These are phyloP conservation scores for Danionella dracula DNA, from an alignment of 2,797 vertebrate species.

Conservation along the genomic window DNA sequence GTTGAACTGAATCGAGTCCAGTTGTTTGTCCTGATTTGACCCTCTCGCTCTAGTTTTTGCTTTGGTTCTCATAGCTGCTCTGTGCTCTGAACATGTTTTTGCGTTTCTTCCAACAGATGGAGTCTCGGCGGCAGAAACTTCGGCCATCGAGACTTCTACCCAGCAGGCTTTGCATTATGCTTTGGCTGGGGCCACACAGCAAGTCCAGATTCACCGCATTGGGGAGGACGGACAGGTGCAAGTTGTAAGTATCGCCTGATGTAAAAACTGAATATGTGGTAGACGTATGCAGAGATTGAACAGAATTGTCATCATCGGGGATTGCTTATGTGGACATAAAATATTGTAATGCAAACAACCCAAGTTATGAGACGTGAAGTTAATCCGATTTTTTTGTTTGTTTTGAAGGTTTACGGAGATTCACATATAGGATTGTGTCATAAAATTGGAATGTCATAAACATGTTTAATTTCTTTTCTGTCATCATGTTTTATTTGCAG, in stretches of 20 bases:
- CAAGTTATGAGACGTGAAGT: too few relatives aligned
- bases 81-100: constrained; percentile 15
- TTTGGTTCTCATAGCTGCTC: constrained; percentile 8
- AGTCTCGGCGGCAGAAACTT: constrained; percentile 71
- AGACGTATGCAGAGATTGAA: too few relatives aligned
- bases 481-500: too few relatives aligned
- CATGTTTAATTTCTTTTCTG: too few relatives aligned
- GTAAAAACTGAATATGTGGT: too few relatives aligned
- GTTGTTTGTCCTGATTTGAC: constrained; percentile 15
- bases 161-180: constrained; percentile 94
- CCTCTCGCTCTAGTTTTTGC: background rate
- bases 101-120: constrained; percentile 71
- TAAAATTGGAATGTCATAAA: too few relatives aligned
- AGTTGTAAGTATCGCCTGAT: constrained; percentile 84
- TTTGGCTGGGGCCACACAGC: constrained; percentile 83
- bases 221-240: constrained; percentile 97
- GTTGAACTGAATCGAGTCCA: constrained; percentile 1
- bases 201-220: constrained; percentile 97
- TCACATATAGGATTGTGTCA: too few relatives aligned
- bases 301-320: too few relatives aligned
- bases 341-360: too few relatives aligned
- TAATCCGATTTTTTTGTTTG: too few relatives aligned
- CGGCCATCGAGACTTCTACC: constrained; percentile 75
- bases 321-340: too few relatives aligned
- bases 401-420: too few relatives aligned